Base-by-base conservation (phyloP, 2,113 vertebrate species). In the Enhydra lutris region DNA sequence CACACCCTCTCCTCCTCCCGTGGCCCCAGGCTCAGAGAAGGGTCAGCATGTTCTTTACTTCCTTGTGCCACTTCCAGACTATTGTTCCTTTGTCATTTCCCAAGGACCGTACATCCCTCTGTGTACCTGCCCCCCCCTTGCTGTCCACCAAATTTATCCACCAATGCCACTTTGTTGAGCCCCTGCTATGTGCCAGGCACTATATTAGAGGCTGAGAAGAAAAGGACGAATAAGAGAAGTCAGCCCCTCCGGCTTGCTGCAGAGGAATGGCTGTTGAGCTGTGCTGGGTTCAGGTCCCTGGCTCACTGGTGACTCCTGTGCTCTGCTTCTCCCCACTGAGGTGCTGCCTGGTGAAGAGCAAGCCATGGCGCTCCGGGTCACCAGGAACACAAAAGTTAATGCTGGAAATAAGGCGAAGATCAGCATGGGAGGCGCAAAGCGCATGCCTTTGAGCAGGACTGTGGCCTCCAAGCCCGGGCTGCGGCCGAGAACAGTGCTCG, bases 401-500 rank as follows among this genome's bases (percentile, higher is more conserved):
- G 96, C 97, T 17, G 99, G 99, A 88, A 99, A 99, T 94, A 98
- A 98, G 74, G 78, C 84, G 31, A 98, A 99, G 78, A 97, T 97
- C 21, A 98, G 97, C 31, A 65, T 98, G 76, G 89, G 95, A 0
- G 98, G 82, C 0, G 97, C 94, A 8, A 99, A 99, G 93, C 96
- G 96, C 3, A 45, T 92, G 21, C 98, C 95, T 1, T 15, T 91
- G 94, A 71, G 96, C 63, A 0, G 65, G 7, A 95, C 81, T 42
- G 91, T 1, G 31, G 74, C 63, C 7, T 4, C 31, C 21, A 99
- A 98, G 69, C 98, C 98, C 0, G 36, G 47, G 0, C 93, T 98
- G 83, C 98, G 99, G 24, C 94, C 98, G 0, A 98, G 99, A 78
- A 98, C 98, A 0, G 99, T 98, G 0, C 98, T 99, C 2, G 98